Base-by-base conservation (phyloP, 2,113 vertebrate species). In the Struthio camelus region DNA sequence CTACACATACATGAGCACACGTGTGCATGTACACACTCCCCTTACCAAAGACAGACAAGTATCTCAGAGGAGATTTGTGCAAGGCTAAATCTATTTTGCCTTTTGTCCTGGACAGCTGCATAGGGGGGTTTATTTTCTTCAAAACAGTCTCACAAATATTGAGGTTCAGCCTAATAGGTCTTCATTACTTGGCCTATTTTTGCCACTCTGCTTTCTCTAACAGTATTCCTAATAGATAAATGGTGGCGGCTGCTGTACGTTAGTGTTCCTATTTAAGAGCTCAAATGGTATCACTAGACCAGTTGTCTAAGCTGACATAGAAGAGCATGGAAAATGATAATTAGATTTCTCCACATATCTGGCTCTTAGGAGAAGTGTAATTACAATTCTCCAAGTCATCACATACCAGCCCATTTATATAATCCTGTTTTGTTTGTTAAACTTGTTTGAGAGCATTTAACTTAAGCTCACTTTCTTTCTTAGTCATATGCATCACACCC, bases 361-460 rank as follows among this genome's bases (percentile, higher is more conserved):
- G 62, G 56, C 58, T 91, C 87, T 92, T 88, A 42, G 22, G 80
- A 87, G 53, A n/a, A n/a, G n/a, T n/a, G 28, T 73, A 94, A 97
- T 86, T 90, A 87, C 73, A 84, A 65, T 61, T 95, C 76, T 85
- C 73, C 56, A 93, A 94, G 69, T 90, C 93, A 86, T 78, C 75
- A 54, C 85, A 82, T 87, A 94, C 93, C 93, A 90, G 84, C 65
- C 88, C 90, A 91, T 59, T 96, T 93, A 93, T 65, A 93, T 86
- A 93, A 96, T 42, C 96, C 80, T 64, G 97, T 94, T 97, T 81
- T 82, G 94, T 96, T 94, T 96, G 97, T 85, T 93, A 77, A 94
- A 97, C 96, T 96, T 91, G 96, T 97, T 97, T 92, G 71, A 88
- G 78, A 94, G 54, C 75, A 67, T 92, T 92, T 91, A 72, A 95